Evolutionary conservation across 2,888 invertebrate genomes (phyloP), one percentile per base, ranked within the genome.

Genomic region (Heteromyza rotundicornis): DNA sequence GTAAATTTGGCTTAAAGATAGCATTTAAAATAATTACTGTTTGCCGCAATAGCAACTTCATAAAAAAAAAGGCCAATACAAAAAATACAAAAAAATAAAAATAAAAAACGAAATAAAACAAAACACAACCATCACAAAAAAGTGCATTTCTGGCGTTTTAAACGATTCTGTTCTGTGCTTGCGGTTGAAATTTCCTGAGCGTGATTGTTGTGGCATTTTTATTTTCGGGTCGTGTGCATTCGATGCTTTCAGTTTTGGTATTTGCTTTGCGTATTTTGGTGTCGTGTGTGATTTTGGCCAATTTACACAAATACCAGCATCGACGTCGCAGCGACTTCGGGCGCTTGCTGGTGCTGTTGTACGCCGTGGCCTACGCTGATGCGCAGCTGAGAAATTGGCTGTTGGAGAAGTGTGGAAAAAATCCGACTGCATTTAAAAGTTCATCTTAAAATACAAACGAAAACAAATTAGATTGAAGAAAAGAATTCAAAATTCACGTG

Each of bases 21-120:
- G 62, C 58, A 61, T 62, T 65, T 62, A 60, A 65, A 65, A 63
- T 62, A 75, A 70, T 74, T 74, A 74, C 71, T 22, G 16, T 14
- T n/a, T 40, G 40, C 40, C 12, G 40, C 40, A n/a, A 3, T n/a
- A 40, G 14, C n/a, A n/a, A n/a, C n/a, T n/a, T 49, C 23, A 24
- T 32, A 24, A 16, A 27, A 24, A 27, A 24, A 53, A 32, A 32
- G 1, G 16, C 1, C 1, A 47, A 47, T 47, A 16, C 12, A 47
- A 19, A 27, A 27, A 27, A 27, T 7, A 27, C 27, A 27, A 27
- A 27, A 27, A 27, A 27, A 10, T 7, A 27, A 27, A 27, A 27
- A 7, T 27, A 27, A 27, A 27, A 27, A 27, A 27, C 10, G 10
- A 27, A n/a, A n/a, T n/a, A n/a, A n/a, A n/a, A n/a, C n/a, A n/a